Conservation (phyloP, 1,140 invertebrate species). For the Lepidurus arcticus region DNA sequence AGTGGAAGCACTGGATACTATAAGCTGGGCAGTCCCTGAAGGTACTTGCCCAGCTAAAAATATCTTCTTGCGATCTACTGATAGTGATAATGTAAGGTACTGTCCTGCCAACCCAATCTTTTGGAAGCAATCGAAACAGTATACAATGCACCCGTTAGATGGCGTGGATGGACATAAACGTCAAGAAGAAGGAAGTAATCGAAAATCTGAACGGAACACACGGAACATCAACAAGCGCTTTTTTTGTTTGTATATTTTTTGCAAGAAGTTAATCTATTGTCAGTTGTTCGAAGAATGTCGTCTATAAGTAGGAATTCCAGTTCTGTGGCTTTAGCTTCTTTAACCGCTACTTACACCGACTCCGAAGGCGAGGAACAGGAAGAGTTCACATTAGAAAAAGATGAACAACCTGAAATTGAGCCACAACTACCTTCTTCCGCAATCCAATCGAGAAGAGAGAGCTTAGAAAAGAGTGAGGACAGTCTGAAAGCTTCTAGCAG, state of each 20-base stretch:
- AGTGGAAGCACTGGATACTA: no score
- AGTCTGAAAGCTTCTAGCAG: slow-evolving; percentile 22
- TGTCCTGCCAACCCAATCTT: no score
- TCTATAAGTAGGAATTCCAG: not conserved
- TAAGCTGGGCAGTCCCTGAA: no score
- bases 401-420: slow-evolving; percentile 33
- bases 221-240: not conserved
- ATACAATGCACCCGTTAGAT: no score
- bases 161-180: no score
- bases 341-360: slow-evolving; percentile 47
- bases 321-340: slow-evolving; percentile 39
- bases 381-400: slow-evolving; percentile 10
- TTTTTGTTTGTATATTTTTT: not conserved
- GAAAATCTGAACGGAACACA: no score
- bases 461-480: slow-evolving; percentile 13
- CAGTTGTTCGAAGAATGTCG: not conserved
- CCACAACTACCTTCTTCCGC: slow-evolving; percentile 23
- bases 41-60: no score
- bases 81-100: no score
- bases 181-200: no score
- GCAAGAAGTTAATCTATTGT: not conserved
- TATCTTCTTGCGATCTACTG: no score
- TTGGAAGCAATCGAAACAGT: no score
- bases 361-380: slow-evolving; percentile 46
- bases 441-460: not conserved